A percentile compares a stretch with the other conserved stretches of the same genome.
phyloP scores from a whole-genome alignment of 2,888 invertebrate genomes.

The Timema cristinae region DNA sequence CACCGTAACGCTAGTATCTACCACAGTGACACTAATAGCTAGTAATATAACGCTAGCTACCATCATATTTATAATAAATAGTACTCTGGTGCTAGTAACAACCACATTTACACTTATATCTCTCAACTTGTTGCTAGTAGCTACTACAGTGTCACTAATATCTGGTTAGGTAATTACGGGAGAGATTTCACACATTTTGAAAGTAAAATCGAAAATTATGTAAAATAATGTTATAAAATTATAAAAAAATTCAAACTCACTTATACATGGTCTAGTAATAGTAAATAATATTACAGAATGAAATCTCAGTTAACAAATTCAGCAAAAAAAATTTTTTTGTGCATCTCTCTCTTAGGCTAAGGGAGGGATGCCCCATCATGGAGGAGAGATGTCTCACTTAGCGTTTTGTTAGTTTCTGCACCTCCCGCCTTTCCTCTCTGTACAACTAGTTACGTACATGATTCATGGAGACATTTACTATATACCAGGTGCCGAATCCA shows the following conservation, averaged over 20 bases:
- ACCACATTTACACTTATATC: no score
- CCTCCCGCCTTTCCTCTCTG: neutral
- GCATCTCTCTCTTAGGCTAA: neutral
- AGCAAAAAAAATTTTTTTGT: neutral
- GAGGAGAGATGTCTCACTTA: neutral
- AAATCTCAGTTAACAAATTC: neutral
- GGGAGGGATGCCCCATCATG: neutral
- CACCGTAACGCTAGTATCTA: no score
- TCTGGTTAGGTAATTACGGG: no score
- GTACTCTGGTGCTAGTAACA: no score
- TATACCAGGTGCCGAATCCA: neutral
- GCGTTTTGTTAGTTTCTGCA: neutral
- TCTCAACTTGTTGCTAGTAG: no score
- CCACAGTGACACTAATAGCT: no score
- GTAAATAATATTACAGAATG: neutral
- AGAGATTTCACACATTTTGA: no score
- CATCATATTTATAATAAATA: no score
- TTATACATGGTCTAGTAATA: neutral
- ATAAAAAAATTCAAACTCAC: neutral
- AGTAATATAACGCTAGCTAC: no score
- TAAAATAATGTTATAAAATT: neutral
- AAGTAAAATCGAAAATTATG: neutral
- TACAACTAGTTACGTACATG: neutral
- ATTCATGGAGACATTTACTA: neutral
- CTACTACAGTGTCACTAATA: no score